Evolutionary conservation across 2,113 vertebrate genomes (phyloP).

Genomic region (Rostratula benghalensis): DNA sequence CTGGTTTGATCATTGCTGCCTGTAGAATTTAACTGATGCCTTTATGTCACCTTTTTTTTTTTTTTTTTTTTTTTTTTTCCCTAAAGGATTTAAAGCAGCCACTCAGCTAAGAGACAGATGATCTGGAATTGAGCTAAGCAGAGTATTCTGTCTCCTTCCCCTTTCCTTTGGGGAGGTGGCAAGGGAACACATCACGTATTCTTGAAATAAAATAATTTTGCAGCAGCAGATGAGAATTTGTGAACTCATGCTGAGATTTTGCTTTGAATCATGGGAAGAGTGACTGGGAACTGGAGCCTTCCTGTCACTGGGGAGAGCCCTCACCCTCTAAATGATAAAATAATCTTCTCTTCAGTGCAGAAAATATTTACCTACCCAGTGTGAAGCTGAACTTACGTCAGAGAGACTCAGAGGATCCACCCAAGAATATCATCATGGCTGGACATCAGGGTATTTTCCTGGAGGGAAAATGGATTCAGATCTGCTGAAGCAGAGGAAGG

Average conservation of each 20-base stretch:
- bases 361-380: background rate
- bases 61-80: background rate
- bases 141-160: background rate
- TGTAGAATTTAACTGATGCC: background rate
- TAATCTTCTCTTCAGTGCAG: background rate
- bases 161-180: background rate
- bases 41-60: background rate
- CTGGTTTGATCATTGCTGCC: background rate
- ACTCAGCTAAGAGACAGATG: background rate
- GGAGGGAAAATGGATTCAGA: background rate
- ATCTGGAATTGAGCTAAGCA: background rate
- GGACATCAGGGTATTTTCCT: background rate
- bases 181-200: background rate
- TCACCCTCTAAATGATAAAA: constrained; percentile 3
- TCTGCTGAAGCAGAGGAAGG: background rate
- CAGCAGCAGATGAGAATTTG: background rate
- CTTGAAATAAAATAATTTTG: background rate
- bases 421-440: background rate
- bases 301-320: background rate
- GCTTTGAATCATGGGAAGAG: background rate
- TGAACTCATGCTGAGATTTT: background rate
- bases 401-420: background rate
- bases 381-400: background rate
- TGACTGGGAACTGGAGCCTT: background rate
- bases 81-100: background rate